Conservation (phyloP, 2,888 invertebrate species). For the Dilophus febrilis region DNA sequence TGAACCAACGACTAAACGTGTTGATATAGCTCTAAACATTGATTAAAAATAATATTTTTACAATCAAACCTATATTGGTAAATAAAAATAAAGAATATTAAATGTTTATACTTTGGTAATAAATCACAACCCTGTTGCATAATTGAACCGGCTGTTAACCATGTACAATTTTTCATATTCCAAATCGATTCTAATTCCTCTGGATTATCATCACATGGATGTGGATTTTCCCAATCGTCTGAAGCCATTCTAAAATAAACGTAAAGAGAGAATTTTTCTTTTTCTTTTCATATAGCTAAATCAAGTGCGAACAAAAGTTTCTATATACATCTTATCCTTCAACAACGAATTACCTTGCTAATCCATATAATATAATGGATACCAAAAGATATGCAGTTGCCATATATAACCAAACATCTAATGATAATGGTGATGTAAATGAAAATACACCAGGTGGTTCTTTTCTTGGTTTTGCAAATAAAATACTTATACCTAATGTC, state of each 20-base stretch:
- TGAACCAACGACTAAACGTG: constrained; percentile 56
- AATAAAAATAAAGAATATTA: too few relatives aligned
- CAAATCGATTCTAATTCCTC: constrained; percentile 82
- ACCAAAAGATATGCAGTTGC: constrained; percentile 70
- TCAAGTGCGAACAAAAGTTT: neutral
- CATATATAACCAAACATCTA: constrained; percentile 83
- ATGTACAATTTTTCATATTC: constrained; percentile 73
- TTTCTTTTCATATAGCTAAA: neutral
- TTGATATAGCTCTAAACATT: constrained; percentile 49
- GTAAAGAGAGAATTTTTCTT: constrained; percentile 1
- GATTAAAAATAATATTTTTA: constrained; percentile 4
- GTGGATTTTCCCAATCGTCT: constrained; percentile 86
- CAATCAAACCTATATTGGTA: too few relatives aligned
- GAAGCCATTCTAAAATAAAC: too few relatives aligned
- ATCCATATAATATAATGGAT: constrained; percentile 62
- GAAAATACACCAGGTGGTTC: constrained; percentile 72
- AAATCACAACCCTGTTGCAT: constrained; percentile 91
- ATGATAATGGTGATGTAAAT: constrained; percentile 72
- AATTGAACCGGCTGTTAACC: constrained; percentile 86
- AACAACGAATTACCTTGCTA: constrained; percentile 43
- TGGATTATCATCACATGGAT: constrained; percentile 73
- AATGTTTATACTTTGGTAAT: constrained; percentile 53
- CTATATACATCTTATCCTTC: neutral
- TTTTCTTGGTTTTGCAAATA: constrained; percentile 63
- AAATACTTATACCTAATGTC: constrained; percentile 82